Base-by-base conservation (phyloP, 2,113 vertebrate species). In the Thamnaconus septentrionalis region DNA sequence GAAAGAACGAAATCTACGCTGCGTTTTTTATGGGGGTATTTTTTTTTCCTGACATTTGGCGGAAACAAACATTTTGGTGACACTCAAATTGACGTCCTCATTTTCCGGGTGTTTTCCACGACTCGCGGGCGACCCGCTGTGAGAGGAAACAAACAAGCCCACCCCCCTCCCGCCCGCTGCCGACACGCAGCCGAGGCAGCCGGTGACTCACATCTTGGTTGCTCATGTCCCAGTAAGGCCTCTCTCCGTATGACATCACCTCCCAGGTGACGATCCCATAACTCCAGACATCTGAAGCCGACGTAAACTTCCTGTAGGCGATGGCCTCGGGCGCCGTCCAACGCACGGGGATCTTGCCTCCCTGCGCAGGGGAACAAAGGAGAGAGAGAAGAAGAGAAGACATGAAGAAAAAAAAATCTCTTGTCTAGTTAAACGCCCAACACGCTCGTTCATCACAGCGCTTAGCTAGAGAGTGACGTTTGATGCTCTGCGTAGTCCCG, bases 161-260 rank as follows among this genome's bases (percentile, higher is more conserved):
- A 59, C 9, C 59, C 55, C 18, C 18, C 18, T 31, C 1, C 18
- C 18, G 18, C 18, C 18, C 18, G 18, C 18, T 31, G 18, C 18
- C 18, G 18, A 60, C 49, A 65, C 64, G 68, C 48, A 46, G 5
- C 61, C 40, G n/a, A 5, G 5, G 7, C 60, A 57, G 11, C 4
- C 41, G 18, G 42, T 55, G 71, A 87, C 92, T 92, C 80, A 93
- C 92, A 51, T 93, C 92, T 76, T 93, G 92, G 81, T 93, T 93
- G 75, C 91, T 92, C 92, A 93, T 93, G 73, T 93, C 92, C 92
- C 92, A 93, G 83, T 93, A 93, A 8, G 92, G 92, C 52, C 91
- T 83, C 73, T 93, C 92, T 58, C 92, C 92, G 4, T 91, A 92
- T 57, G 92, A 84, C 86, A 93, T 91, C 84, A 92, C 90, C 81